Evolutionary conservation across 2,113 vertebrate genomes (phyloP), one percentile per base, ranked within the genome.

Genomic region (Tachuris rubrigastra): DNA sequence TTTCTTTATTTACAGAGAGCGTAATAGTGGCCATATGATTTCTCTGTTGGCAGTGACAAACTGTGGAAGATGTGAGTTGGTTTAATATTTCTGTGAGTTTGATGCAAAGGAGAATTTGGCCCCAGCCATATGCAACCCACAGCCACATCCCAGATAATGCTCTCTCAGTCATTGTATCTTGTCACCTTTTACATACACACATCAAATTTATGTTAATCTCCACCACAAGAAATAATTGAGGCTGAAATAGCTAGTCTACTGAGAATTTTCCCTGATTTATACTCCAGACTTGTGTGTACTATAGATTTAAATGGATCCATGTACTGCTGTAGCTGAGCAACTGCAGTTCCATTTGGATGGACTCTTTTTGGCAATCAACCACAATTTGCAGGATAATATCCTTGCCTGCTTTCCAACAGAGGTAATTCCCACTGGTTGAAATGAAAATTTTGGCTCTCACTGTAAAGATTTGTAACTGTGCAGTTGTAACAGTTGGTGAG

Each of bases 191-290:
- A 55, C 19, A 76, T 16, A n/a, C 11, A 58, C 22, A 16, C 28
- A 74, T 52, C 75, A 81, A 74, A 81, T 42, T 3, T 24, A 44
- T 53, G 35, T 37, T 66, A 79, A 85, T 79, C 42, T 62, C 67
- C 58, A 69, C n/a, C 72, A 73, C 27, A 79, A 46, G 50, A 96
- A 97, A 93, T 87, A 93, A 76, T 62, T 52, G 62, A 83, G 53
- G 28, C 37, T 95, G 69, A 87, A 95, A 87, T 65, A 68, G 21
- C 53, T 68, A 22, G 35, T 82, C 84, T 55, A 21, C 55, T 52
- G 53, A 94, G 42, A 89, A 55, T 18, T 42, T 87, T 85, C 73
- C 9, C 49, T 91, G 49, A 83, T 93, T 89, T 87, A 66, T 50
- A 47, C 31, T 74, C 53, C 49, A 33, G 28, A 30, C 12, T 62